Evolutionary conservation across 2,888 invertebrate species (phyloP).

Genomic region (Leptinotarsa juncta): DNA sequence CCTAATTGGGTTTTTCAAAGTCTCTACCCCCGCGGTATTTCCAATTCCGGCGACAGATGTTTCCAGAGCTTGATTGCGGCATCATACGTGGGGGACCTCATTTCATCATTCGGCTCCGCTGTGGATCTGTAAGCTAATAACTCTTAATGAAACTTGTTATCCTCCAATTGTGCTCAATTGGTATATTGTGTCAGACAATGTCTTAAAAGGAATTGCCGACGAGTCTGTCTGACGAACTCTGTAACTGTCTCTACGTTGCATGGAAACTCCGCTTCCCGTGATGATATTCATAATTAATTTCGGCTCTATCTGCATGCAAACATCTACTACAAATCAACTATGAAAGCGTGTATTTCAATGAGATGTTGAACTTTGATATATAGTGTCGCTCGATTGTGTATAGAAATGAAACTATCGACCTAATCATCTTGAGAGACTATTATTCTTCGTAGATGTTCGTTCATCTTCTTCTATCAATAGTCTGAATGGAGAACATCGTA

Average conservation of each 20-base stretch:
- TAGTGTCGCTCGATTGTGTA: no score
- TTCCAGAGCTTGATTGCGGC: constrained; percentile 33
- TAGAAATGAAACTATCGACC: no score
- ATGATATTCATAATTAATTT: constrained; percentile 44
- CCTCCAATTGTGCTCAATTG: constrained; percentile 58
- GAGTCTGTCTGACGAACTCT: constrained; percentile 31
- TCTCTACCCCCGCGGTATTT: constrained; percentile 13
- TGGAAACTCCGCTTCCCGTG: constrained; percentile 17
- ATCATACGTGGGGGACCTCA: constrained; percentile 44
- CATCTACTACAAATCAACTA: constrained; percentile 33
- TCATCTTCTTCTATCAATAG: no score
- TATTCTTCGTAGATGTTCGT: no score
- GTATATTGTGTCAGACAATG: constrained; percentile 54
- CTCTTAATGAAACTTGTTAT: constrained; percentile 57
- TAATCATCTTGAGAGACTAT: no score
- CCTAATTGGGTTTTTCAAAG: constrained; percentile 17
- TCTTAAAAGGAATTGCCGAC: constrained; percentile 51
- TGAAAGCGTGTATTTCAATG: neutral
- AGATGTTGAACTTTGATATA: no score
- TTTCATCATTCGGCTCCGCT: constrained; percentile 28
- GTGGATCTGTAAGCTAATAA: constrained; percentile 44
- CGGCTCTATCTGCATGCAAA: constrained; percentile 44
- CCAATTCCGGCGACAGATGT: constrained; percentile 28
- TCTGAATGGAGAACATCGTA: no score
- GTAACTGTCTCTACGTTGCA: constrained; percentile 4